phyloP scores from a whole-genome alignment of 2,888 invertebrate species.

The Platynereis dumerilii region DNA sequence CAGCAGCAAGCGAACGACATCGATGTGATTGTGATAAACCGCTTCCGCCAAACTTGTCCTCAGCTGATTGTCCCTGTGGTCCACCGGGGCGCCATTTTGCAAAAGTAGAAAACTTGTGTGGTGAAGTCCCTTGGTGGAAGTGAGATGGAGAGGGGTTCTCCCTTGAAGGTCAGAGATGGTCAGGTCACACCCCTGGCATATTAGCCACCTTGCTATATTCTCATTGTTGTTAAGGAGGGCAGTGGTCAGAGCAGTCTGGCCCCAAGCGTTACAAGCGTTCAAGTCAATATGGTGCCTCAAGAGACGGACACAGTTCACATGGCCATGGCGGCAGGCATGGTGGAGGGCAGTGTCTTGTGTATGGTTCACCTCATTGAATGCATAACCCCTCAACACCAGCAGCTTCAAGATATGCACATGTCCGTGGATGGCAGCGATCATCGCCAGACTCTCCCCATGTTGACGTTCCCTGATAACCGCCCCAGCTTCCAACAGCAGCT shows the following conservation, averaged over 20 bases:
- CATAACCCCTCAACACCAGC: background rate
- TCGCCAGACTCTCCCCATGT: background rate
- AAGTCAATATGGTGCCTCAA: background rate
- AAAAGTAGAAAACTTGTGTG: background rate
- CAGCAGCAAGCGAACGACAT: background rate
- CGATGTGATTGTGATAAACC: conserved; percentile 2
- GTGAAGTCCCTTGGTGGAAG: background rate
- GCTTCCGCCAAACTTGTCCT: background rate
- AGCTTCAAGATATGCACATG: background rate
- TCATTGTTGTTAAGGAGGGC: background rate
- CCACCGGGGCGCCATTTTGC: background rate
- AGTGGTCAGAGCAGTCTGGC: background rate
- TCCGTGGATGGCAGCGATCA: conserved; percentile 2
- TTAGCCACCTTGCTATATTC: background rate
- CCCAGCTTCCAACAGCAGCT: background rate
- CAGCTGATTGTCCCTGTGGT: background rate
- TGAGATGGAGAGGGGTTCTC: background rate
- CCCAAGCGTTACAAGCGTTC: background rate
- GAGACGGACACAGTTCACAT: background rate
- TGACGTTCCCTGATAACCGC: background rate
- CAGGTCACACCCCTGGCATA: background rate
- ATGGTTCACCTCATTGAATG: background rate
- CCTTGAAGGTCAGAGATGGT: background rate
- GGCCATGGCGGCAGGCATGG: conserved; percentile 6
- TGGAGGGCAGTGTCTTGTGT: conserved; percentile 2